These are phyloP conservation scores for Laspeyria flexula DNA, from an alignment of 2,888 invertebrate species.

Conservation along the genomic window DNA sequence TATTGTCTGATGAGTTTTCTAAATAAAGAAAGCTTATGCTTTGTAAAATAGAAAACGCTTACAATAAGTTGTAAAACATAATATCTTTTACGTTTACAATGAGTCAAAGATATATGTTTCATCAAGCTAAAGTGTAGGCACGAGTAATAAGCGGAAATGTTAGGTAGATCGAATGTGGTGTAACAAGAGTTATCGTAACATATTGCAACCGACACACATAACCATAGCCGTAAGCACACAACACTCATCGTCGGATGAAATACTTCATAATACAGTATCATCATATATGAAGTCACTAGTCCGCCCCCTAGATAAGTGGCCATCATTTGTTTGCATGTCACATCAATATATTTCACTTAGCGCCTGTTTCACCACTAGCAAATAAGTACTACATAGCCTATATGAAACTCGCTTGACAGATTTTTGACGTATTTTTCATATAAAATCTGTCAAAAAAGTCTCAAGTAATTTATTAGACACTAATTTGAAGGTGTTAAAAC, in stretches of 20 bases:
- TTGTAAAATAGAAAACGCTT: background rate
- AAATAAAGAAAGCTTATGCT: too few relatives aligned
- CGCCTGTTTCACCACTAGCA: too few relatives aligned
- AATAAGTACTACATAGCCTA: too few relatives aligned
- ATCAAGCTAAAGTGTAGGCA: constrained; percentile 18
- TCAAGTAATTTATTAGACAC: too few relatives aligned
- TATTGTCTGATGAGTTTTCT: too few relatives aligned
- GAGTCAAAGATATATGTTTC: constrained; percentile 17
- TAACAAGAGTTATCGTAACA: constrained; percentile 59
- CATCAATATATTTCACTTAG: too few relatives aligned
- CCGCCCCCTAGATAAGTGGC: too few relatives aligned
- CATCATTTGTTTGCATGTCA: too few relatives aligned
- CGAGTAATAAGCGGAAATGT: constrained; percentile 45
- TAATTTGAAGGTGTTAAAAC: too few relatives aligned
- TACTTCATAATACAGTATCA: background rate
- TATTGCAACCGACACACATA: constrained; percentile 64
- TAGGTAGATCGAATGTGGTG: constrained; percentile 49
- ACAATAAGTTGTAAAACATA: background rate
- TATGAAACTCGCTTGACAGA: too few relatives aligned
- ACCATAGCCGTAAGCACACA: constrained; percentile 46
- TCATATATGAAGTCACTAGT: background rate
- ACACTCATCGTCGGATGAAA: constrained; percentile 28
- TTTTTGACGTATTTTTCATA: too few relatives aligned
- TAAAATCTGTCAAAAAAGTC: too few relatives aligned
- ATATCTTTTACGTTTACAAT: background rate